phyloP scores from a whole-genome alignment of 2,888 invertebrate genomes.

The Tetragonula carbonaria region DNA sequence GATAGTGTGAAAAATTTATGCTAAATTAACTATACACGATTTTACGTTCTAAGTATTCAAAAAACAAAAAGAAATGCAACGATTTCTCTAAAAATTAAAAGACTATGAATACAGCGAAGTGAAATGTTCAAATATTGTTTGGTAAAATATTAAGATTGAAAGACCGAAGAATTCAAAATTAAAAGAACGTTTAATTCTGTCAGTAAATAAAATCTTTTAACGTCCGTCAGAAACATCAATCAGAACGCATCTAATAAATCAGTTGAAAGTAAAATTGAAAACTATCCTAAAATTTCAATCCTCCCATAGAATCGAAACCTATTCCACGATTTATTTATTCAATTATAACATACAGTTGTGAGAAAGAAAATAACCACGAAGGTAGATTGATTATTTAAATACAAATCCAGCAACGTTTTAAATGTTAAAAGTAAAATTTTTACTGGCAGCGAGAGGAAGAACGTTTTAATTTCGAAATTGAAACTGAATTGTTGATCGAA shows the following conservation, averaged over 20 bases:
- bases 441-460: background rate
- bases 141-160: no score
- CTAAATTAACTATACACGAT: no score
- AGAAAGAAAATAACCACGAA: background rate
- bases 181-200: background rate
- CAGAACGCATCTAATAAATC: background rate
- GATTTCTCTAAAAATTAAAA: no score
- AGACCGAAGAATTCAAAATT: no score
- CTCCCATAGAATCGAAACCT: background rate
- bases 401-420: background rate
- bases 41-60: no score
- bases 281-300: background rate
- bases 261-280: background rate
- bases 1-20: no score
- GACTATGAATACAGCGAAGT: no score
- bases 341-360: background rate
- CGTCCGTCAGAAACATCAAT: background rate
- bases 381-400: background rate
- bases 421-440: background rate
- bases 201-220: background rate
- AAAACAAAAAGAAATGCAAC: no score
- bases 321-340: background rate
- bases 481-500: background rate
- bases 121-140: no score
- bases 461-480: conserved; percentile 4